Percentiles rank a stretch among this genome's conserved stretches.
These are phyloP conservation scores for Yponomeuta malinellus DNA, from an alignment of 2,888 invertebrate genomes.

Conservation along the genomic window DNA sequence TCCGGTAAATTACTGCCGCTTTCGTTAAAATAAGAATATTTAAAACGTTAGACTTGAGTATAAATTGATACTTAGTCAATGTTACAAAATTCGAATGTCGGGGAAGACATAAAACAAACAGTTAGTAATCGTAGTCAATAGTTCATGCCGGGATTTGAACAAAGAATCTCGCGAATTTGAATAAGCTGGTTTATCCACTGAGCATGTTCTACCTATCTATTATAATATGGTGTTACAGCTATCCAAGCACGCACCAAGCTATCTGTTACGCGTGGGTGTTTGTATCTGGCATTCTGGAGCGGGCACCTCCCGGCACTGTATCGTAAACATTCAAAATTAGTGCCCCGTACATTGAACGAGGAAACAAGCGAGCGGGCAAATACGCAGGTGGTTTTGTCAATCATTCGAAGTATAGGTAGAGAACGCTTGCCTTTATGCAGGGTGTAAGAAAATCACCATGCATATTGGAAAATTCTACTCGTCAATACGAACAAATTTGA, in stretches of 20 bases:
- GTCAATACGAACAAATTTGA: too few relatives aligned
- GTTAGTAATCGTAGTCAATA: too few relatives aligned
- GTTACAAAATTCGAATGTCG: too few relatives aligned
- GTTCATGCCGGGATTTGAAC: too few relatives aligned
- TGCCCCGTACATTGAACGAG: conserved; percentile 24
- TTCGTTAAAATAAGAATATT: background rate
- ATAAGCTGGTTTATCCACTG: too few relatives aligned
- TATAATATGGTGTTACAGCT: background rate
- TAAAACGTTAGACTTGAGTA: background rate
- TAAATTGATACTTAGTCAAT: too few relatives aligned
- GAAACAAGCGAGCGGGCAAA: background rate
- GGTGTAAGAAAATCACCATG: too few relatives aligned
- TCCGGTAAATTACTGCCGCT: background rate
- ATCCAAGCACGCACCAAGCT: background rate
- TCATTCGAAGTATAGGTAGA: background rate
- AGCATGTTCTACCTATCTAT: background rate
- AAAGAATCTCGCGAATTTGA: too few relatives aligned
- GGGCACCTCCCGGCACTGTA: conserved; percentile 45
- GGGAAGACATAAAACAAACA: too few relatives aligned
- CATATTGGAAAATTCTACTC: too few relatives aligned
- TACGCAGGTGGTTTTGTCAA: background rate
- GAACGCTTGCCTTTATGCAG: too few relatives aligned
- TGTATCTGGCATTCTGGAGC: conserved; percentile 46
- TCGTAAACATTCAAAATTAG: conserved; percentile 70
- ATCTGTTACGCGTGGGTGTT: conserved; percentile 52